Base-by-base conservation (phyloP, 2,113 vertebrate species). In the Formicarius rufipectus region DNA sequence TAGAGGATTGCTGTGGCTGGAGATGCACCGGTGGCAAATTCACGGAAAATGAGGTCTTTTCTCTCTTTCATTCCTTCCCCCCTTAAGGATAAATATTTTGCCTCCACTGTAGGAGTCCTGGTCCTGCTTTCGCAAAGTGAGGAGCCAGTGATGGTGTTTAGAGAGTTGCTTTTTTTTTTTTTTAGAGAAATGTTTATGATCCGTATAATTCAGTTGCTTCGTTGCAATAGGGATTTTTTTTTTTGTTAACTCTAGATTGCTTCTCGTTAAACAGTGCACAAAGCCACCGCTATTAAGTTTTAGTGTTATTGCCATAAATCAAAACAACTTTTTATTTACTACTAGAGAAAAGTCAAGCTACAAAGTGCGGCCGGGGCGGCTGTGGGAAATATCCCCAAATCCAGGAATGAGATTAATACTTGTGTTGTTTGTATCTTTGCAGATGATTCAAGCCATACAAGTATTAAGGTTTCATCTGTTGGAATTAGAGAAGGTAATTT, bases 371-470 rank as follows among this genome's bases (percentile, higher is more conserved):
- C 75, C 33, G 53, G 92, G 95, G 92, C 31, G 94, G 86, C 90
- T 96, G 94, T 79, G 94, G 91, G 94, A 89, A 89, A 72, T 96
- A 91, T 88, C 95, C 95, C 74, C 88, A 94, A 95, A 92, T 90
- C 92, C 88, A 92, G 78, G 88, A 89, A 63, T 76, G 94, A 95
- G 93, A 91, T 92, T 94, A 96, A 96, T 94, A 85, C 97, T 97
- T 71, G 53, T 98, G 94, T 97, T 98, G 98, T 98, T 98, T 98
- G 89, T 98, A 95, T 98, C 97, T 98, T 98, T 99, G 96, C 98
- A 99, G 99, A 99, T 99, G 99, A 99, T 99, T 96, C 99, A 99
- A 99, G 99, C 99, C 98, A 99, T 99, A 99, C 99, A 99, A 99
- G 99, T 99, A 98, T 99, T 99, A 99, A 99, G 99, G 98, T 99